Conservation (phyloP, 2,888 invertebrate species). For the Euplexia lucipara region DNA sequence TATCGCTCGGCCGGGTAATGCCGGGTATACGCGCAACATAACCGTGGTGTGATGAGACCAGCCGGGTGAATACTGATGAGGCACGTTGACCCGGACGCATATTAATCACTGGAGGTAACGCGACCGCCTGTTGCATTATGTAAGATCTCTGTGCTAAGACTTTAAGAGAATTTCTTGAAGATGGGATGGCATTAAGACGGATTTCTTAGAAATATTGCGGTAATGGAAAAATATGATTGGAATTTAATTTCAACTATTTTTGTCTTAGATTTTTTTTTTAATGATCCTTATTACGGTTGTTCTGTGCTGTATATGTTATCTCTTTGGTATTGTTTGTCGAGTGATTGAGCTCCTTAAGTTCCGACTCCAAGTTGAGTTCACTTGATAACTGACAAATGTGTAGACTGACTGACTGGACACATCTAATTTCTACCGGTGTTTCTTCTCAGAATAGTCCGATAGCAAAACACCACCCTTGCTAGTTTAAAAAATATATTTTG, state of each 20-base stretch:
- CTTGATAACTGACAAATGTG: no score
- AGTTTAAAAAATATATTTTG: no score
- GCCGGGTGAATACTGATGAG: slow-evolving; percentile 81
- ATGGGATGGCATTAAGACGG: background rate
- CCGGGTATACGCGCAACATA: slow-evolving; percentile 63
- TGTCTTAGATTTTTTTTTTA: background rate
- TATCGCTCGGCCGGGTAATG: slow-evolving; percentile 60
- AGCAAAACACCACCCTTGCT: no score
- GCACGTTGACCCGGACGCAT: slow-evolving; percentile 70
- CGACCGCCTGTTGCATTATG: slow-evolving; percentile 72
- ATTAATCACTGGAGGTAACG: slow-evolving; percentile 73
- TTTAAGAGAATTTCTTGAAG: slow-evolving; percentile 33
- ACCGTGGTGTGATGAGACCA: slow-evolving; percentile 76
- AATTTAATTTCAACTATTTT: background rate
- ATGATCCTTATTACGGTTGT: no score
- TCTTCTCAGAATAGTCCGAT: no score
- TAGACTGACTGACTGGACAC: no score
- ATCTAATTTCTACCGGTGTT: no score
- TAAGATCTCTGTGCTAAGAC: slow-evolving; percentile 47
- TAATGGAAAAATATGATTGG: background rate
- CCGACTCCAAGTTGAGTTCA: no score
- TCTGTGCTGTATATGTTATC: no score
- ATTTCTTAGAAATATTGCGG: background rate
- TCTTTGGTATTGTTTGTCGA: no score
- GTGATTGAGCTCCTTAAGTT: no score